Evolutionary conservation across 1,140 invertebrate genomes (phyloP), one percentile per base, ranked within the genome.

Genomic region (Megalopta genalis): DNA sequence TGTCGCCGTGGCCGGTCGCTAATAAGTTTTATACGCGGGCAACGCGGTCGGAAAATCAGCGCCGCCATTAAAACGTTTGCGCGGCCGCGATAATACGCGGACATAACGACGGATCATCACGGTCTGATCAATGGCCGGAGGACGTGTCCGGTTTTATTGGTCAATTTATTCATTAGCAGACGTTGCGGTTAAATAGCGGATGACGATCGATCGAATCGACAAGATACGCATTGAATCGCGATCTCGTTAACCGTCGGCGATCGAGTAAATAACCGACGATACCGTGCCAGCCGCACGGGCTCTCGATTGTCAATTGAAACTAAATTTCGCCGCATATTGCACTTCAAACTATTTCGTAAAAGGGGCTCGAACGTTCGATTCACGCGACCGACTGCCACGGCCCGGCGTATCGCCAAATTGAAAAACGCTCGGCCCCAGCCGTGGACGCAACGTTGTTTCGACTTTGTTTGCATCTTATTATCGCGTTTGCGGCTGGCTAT

Each of bases 21-120:
- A 74, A 84, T 79, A 60, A 83, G 32, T 83, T 79, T 82, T 73
- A 73, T 54, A 74, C 57, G 14, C 25, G 60, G 7, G 71, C 39
- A 76, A 83, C 82, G 52, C 21, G n/a, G 0, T 52, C 12, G 27
- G 46, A 57, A 79, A 73, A 83, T 70, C 57, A 18, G 27, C 2
- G 6, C 49, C 10, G 54, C 6, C 39, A 62, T 70, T 62, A 39
- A 79, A 82, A 82, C 25, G 67, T 77, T 83, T 63, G 21, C 60
- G 25, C 21, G 27, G 16, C 25, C 21, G 63, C 39, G 37, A 70
- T n/a, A 49, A 69, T 37, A 16, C 14, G 60, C 14, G 37, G 37
- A 62, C 25, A 42, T 59, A 64, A 80, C 32, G 79, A 25, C 66
- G 25, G 57, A 12, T 68, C 25, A n/a, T 23, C 27, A n/a, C n/a